Conservation (phyloP, 2,113 vertebrate species). For the Dasyurus viverrinus region DNA sequence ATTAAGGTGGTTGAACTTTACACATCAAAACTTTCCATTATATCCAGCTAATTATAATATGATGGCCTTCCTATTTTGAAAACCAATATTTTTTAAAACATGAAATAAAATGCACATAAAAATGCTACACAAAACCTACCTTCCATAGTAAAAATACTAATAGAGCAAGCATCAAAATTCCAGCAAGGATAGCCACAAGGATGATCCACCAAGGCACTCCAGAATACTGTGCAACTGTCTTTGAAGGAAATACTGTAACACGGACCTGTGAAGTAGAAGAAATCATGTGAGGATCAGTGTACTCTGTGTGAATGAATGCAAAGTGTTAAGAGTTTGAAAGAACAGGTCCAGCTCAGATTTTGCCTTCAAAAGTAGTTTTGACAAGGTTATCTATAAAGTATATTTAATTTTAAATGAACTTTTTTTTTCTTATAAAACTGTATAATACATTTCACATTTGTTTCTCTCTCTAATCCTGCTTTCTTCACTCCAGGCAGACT, state of each 20-base stretch:
- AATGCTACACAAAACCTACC: slow-evolving; percentile 84
- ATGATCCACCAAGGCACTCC: slow-evolving; percentile 98
- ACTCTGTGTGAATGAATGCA: not conserved
- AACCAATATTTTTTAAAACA: slow-evolving; percentile 25
- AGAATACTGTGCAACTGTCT: slow-evolving; percentile 85
- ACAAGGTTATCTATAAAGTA: not conserved
- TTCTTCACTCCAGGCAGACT: not conserved
- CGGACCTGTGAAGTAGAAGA: slow-evolving; percentile 84
- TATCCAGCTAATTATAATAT: slow-evolving; percentile 20
- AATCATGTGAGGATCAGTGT: not conserved
- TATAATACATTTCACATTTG: not conserved
- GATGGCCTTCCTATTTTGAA: slow-evolving; percentile 14
- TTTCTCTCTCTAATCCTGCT: not conserved
- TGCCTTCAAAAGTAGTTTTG: not conserved
- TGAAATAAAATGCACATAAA: slow-evolving; percentile 44
- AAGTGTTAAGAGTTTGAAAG: not conserved
- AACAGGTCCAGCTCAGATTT: not conserved
- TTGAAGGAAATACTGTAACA: slow-evolving; percentile 93
- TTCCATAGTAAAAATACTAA: slow-evolving; percentile 96
- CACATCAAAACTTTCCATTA: slow-evolving; percentile 20
- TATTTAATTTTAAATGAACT: not conserved
- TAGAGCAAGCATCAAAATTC: slow-evolving; percentile 93
- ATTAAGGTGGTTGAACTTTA: slow-evolving; percentile 9
- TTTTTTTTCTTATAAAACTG: not conserved
- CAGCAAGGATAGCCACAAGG: slow-evolving; percentile 91